Base-by-base conservation (phyloP, 2,888 invertebrate species). In the Drosophila seclusa region DNA sequence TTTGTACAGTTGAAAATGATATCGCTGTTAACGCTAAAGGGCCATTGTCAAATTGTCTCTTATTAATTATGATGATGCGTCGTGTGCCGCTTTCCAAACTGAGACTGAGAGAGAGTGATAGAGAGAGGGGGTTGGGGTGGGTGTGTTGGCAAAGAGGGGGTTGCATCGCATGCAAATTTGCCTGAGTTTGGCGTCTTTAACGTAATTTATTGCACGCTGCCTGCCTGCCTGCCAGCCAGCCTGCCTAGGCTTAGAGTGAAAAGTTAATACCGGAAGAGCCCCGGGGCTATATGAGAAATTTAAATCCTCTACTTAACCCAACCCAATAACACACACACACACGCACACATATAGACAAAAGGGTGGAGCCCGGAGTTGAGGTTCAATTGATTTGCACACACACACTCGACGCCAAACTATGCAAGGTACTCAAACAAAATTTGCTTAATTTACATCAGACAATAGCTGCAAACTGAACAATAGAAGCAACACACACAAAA, bases 31-130 rank as follows among this genome's bases (percentile, higher is more conserved):
- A 84, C 89, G 82, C 81, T 84, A 87, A 90, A 80, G 80, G 87
- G 83, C 83, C 83, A 91, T 91, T 89, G 86, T 90, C 85, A 89
- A 91, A 90, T 90, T 91, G 91, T 91, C 91, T 82, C 85, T 85
- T 90, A 90, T 91, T 91, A 91, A 91, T 91, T 91, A 91, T 88
- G 88, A 84, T 90, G 88, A 89, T 91, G 90, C 83, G 79, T 83
- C 83, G 79, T 83, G 76, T 76, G 80, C 77, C 80, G 68, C 67
- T 61, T 45, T 29, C n/a, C 32, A 34, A 34, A 40, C 27, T 32
- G 32, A 32, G 13, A 29, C 38, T 21, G 40, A 10, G 10, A 21
- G 24, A 6, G 42, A 13, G 42, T 42, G 60, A 13, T 24, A 27
- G 10, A 7, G 55, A 29, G 29, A 3, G 29, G 6, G 29, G n/a